Conservation (phyloP, 2,113 vertebrate genomes). For the Xiphorhynchus elegans region DNA sequence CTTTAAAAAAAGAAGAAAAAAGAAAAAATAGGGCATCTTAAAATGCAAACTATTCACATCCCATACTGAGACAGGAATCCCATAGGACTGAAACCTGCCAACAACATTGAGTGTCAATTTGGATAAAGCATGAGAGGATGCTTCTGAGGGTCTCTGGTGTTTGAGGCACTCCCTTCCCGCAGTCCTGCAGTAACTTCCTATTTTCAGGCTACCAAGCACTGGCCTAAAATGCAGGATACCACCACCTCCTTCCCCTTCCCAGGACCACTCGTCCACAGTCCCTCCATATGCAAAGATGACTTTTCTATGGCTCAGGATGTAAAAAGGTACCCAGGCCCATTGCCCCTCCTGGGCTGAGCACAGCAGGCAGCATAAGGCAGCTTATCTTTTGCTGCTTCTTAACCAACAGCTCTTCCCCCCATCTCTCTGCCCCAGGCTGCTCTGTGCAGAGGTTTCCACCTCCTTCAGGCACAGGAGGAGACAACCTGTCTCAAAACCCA, state of each 20-base stretch:
- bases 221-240: background rate
- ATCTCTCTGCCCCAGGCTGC: background rate
- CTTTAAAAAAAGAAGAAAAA: background rate
- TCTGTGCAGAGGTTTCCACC: background rate
- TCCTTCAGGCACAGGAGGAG: background rate
- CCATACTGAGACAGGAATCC: background rate
- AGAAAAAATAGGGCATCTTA: background rate
- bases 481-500: background rate
- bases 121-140: background rate
- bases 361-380: background rate
- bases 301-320: background rate
- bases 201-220: background rate
- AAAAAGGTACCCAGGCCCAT: background rate
- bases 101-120: background rate
- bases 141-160: background rate
- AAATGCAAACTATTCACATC: background rate
- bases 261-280: background rate
- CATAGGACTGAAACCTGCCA: background rate
- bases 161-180: background rate
- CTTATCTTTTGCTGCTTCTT: background rate
- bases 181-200: background rate
- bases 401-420: background rate
- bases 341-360: background rate
- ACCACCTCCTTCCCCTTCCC: background rate
- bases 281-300: background rate